Evolutionary conservation across 1,140 invertebrate genomes (phyloP).

Genomic region (Episyrphus balteatus): DNA sequence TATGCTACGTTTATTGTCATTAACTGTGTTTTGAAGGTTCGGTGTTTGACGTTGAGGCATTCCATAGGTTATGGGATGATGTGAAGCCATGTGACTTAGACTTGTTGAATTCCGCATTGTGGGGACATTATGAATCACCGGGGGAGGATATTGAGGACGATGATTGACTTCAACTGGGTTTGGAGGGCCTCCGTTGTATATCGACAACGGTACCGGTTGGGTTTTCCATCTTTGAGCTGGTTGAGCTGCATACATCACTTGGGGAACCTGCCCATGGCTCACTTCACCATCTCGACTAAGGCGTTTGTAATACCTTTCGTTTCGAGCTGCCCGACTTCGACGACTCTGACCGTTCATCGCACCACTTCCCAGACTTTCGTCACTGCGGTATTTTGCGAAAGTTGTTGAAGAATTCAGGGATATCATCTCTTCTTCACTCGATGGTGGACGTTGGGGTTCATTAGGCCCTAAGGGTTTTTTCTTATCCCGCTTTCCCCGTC

Average conservation of each 20-base stretch:
- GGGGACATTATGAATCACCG: not conserved
- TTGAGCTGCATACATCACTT: slow-evolving; percentile 3
- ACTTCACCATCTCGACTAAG: slow-evolving; percentile 53
- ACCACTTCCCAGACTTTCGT: slow-evolving; percentile 48
- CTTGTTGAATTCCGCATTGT: slow-evolving; percentile 4
- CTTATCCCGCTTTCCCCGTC: slow-evolving; percentile 39
- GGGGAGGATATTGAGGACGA: not conserved
- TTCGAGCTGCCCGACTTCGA: slow-evolving; percentile 54
- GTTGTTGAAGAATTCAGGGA: slow-evolving; percentile 49
- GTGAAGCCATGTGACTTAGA: not conserved
- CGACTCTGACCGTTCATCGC: slow-evolving; percentile 32
- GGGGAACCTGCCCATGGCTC: slow-evolving; percentile 43
- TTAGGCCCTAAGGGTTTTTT: slow-evolving; percentile 48
- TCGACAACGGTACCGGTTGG: slow-evolving; percentile 28
- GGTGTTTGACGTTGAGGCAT: slow-evolving; percentile 8
- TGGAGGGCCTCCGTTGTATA: slow-evolving; percentile 19
- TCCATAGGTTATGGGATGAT: slow-evolving; percentile 1
- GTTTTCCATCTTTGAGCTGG: slow-evolving; percentile 25
- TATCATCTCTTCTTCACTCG: slow-evolving; percentile 59
- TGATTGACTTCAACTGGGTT: not conserved
- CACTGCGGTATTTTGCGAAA: slow-evolving; percentile 50
- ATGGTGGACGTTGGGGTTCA: slow-evolving; percentile 48
- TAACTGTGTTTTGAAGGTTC: slow-evolving; percentile 21
- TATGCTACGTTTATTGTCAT: slow-evolving; percentile 28
- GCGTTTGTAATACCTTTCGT: slow-evolving; percentile 65